These are phyloP conservation scores for Hetaerina titia DNA, from an alignment of 2,888 invertebrate species.

Conservation along the genomic window DNA sequence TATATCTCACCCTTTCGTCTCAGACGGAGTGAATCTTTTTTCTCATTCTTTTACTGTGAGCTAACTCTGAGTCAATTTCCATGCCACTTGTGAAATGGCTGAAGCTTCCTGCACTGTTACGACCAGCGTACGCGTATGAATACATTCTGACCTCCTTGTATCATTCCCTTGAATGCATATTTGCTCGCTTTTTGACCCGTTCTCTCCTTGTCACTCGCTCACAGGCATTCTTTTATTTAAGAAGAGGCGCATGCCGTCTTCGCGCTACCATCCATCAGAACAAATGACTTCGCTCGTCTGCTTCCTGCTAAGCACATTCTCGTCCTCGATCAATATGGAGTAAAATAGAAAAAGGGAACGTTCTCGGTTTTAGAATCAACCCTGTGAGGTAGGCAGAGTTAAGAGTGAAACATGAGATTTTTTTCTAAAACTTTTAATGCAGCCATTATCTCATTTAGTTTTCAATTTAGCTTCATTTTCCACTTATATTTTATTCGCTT, in stretches of 20 bases:
- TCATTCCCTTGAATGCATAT: background rate
- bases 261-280: conserved; percentile 56
- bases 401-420: background rate
- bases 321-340: background rate
- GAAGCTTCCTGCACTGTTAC: background rate
- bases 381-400: background rate
- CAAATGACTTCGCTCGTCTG: conserved; percentile 45
- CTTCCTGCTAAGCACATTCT: conserved; percentile 23
- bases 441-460: too few species aligned
- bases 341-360: background rate
- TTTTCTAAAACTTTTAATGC: background rate
- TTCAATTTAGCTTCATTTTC: too few species aligned
- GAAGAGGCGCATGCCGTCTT: background rate
- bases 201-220: conserved; percentile 11
- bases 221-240: conserved; percentile 21
- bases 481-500: too few species aligned
- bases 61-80: background rate
- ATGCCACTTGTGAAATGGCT: background rate
- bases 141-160: background rate
- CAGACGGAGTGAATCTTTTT: background rate
- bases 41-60: background rate
- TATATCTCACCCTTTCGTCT: background rate
- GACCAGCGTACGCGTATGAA: background rate
- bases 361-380: background rate
- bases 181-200: conserved; percentile 9